Evolutionary conservation across 2,113 vertebrate species (phyloP).

Genomic region (Hippocampus mohnikei): DNA sequence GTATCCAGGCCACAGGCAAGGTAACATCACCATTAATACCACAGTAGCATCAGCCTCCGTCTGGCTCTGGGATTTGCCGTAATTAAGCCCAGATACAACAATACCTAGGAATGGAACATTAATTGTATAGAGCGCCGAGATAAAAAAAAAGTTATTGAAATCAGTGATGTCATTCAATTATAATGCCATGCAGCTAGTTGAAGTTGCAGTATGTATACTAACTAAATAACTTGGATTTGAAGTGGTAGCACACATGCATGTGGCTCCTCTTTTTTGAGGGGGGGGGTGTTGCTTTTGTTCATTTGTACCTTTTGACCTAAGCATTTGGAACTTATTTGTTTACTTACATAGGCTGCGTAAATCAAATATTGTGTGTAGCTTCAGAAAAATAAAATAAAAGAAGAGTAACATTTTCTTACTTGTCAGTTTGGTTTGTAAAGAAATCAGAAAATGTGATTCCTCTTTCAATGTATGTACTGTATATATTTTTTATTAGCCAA

Average conservation of each 20-base stretch:
- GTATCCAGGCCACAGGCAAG: slow-evolving; percentile 46
- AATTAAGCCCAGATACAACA: slow-evolving; percentile 29
- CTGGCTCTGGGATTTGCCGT: slow-evolving; percentile 20
- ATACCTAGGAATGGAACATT: slow-evolving; percentile 30
- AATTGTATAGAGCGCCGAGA: slow-evolving; percentile 19
- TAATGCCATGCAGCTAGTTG: background rate
- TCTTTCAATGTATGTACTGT: background rate
- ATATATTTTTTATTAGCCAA: background rate
- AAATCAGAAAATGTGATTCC: background rate
- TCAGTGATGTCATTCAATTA: slow-evolving; percentile 17
- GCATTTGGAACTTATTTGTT: background rate
- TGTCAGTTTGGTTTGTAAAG: background rate
- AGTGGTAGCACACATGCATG: background rate
- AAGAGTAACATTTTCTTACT: background rate
- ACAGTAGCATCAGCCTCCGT: slow-evolving; percentile 16
- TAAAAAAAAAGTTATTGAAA: slow-evolving; percentile 1
- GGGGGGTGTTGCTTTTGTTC: background rate
- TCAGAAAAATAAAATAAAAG: background rate
- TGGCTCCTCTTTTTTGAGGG: background rate
- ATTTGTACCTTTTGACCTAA: background rate
- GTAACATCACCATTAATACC: slow-evolving; percentile 44
- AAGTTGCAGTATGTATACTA: background rate
- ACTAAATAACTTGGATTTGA: background rate
- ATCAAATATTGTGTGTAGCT: background rate
- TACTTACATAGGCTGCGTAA: background rate